A percentile compares a stretch with the other conserved stretches of the same genome.
phyloP scores from a whole-genome alignment of 2,888 invertebrate species.

The Vannuccia rotundouncinata region DNA sequence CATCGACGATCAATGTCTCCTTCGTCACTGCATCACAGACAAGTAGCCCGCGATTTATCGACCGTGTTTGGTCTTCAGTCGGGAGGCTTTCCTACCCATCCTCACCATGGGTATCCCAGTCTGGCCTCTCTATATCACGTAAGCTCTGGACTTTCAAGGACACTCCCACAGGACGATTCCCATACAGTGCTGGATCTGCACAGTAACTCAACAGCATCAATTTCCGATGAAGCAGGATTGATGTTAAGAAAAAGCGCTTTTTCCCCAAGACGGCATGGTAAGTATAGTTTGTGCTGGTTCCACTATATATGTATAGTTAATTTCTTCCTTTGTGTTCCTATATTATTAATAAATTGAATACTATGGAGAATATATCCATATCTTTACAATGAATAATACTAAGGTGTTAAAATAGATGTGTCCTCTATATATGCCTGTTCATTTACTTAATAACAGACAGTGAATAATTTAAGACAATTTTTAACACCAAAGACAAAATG shows the following conservation, averaged over 20 bases:
- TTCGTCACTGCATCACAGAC: background rate
- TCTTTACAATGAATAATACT: too few relatives aligned
- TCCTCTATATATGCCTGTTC: too few relatives aligned
- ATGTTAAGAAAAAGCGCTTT: background rate
- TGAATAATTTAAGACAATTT: too few relatives aligned
- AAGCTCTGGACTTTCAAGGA: background rate
- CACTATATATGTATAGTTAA: too few relatives aligned
- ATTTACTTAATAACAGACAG: too few relatives aligned
- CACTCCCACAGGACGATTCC: background rate
- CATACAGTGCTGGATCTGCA: background rate
- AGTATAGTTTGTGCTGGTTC: too few relatives aligned
- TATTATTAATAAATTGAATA: too few relatives aligned
- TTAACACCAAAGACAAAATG: too few relatives aligned
- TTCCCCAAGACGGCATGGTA: background rate
- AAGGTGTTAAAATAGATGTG: too few relatives aligned
- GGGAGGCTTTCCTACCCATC: background rate
- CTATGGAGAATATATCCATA: too few relatives aligned
- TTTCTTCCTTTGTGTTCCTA: too few relatives aligned
- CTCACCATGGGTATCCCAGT: background rate
- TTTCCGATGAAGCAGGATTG: background rate
- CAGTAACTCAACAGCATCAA: background rate
- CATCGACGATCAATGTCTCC: background rate
- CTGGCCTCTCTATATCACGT: background rate
- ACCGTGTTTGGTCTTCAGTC: background rate
- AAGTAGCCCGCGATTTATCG: background rate